Evolutionary conservation across 1,140 invertebrate species (phyloP).

Genomic region (Magallana ariakensis): DNA sequence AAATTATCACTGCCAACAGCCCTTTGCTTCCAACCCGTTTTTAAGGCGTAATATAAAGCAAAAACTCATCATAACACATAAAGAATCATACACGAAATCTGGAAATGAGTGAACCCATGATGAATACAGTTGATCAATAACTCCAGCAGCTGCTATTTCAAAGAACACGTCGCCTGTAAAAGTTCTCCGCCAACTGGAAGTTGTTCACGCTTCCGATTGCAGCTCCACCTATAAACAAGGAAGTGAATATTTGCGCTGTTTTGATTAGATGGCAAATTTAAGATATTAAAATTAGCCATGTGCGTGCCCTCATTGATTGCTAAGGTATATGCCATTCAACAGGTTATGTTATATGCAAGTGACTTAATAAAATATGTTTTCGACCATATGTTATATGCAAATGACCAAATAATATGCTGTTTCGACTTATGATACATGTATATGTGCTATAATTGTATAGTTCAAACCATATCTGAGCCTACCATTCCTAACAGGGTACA

Average conservation of each 20-base stretch:
- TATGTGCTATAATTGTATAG: too few relatives aligned
- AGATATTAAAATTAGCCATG: constrained; percentile 15
- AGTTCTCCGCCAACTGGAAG: constrained; percentile 34
- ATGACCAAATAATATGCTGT: too few relatives aligned
- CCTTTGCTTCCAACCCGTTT: too few relatives aligned
- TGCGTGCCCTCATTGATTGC: not conserved
- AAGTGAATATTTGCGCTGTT: not conserved
- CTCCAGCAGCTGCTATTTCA: not conserved
- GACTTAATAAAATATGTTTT: too few relatives aligned
- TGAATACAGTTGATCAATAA: not conserved
- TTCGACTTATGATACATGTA: too few relatives aligned
- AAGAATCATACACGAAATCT: constrained; percentile 17
- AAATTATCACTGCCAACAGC: too few relatives aligned
- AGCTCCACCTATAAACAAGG: constrained; percentile 17
- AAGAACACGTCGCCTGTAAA: constrained; percentile 18
- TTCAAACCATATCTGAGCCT: too few relatives aligned
- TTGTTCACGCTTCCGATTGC: constrained; percentile 31
- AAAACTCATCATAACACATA: not conserved
- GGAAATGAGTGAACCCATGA: constrained; percentile 12
- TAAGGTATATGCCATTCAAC: too few relatives aligned
- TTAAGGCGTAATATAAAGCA: not conserved
- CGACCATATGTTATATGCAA: too few relatives aligned
- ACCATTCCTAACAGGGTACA: too few relatives aligned
- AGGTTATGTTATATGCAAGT: too few relatives aligned
- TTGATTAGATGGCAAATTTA: not conserved